These are phyloP conservation scores for Sylvia borin DNA, from an alignment of 2,797 vertebrate species.

Conservation along the genomic window DNA sequence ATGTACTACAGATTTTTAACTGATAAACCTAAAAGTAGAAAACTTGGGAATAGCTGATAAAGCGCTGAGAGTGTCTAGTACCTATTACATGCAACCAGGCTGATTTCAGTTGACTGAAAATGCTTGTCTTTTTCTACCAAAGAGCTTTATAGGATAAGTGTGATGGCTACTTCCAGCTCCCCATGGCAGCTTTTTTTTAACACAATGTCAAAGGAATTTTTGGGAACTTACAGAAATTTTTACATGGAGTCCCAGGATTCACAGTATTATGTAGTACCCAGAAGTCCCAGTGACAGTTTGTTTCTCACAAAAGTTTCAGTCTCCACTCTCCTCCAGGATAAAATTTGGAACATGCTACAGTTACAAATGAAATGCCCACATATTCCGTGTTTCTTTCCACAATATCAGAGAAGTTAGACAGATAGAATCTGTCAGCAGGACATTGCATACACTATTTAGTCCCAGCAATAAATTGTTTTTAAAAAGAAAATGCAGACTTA, in stretches of 20 bases:
- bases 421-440: not conserved
- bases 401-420: not conserved
- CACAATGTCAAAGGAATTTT: not conserved
- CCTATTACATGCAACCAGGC: not conserved
- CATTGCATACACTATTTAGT: not conserved
- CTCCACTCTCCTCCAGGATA: not conserved
- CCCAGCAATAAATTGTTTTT: constrained; percentile 2
- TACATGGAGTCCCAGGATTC: not conserved
- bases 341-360: not conserved
- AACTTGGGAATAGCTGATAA: not conserved
- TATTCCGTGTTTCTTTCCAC: not conserved
- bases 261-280: not conserved
- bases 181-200: not conserved
- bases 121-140: not conserved
- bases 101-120: not conserved
- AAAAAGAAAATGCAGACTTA: not conserved
- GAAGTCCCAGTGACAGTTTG: not conserved
- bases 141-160: not conserved
- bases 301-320: not conserved
- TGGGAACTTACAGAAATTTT: not conserved
- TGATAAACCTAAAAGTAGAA: not conserved
- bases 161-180: not conserved
- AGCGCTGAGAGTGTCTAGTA: not conserved
- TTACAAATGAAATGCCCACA: not conserved
- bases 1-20: not conserved